phyloP scores from a whole-genome alignment of 2,888 invertebrate genomes.

The Dynastes tityus region DNA sequence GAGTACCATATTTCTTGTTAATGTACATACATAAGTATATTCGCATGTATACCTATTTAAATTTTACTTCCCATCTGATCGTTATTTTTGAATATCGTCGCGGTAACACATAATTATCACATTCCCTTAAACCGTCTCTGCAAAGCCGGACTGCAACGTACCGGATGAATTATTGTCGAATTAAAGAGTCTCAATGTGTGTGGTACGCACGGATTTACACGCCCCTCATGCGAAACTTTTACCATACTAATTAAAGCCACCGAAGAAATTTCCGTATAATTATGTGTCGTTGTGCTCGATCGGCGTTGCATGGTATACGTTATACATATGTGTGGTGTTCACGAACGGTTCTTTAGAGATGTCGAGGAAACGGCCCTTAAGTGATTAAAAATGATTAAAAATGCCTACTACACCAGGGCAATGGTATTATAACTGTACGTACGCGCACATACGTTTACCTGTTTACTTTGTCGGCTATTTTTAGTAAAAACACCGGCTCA shows the following conservation, averaged over 20 bases:
- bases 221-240: constrained; percentile 45
- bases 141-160: neutral
- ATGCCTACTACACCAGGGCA: neutral
- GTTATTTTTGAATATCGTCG: too few species aligned
- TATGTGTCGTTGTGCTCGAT: constrained; percentile 34
- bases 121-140: constrained; percentile 28
- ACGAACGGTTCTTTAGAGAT: constrained; percentile 17
- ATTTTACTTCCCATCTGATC: neutral
- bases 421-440: constrained; percentile 13
- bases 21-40: too few species aligned
- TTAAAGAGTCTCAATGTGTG: constrained; percentile 41
- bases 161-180: constrained; percentile 39
- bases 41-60: neutral
- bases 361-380: constrained; percentile 24
- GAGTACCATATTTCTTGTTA: too few species aligned
- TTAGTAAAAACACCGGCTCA: constrained; percentile 17
- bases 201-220: constrained; percentile 36
- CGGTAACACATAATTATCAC: too few species aligned
- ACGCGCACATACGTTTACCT: constrained; percentile 10
- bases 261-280: constrained; percentile 44
- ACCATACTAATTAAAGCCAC: constrained; percentile 40
- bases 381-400: constrained; percentile 29
- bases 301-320: constrained; percentile 10
- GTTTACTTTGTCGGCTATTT: constrained; percentile 30
- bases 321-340: neutral